These are phyloP conservation scores for Columba guinea DNA, from an alignment of 2,797 vertebrate genomes.

Conservation along the genomic window DNA sequence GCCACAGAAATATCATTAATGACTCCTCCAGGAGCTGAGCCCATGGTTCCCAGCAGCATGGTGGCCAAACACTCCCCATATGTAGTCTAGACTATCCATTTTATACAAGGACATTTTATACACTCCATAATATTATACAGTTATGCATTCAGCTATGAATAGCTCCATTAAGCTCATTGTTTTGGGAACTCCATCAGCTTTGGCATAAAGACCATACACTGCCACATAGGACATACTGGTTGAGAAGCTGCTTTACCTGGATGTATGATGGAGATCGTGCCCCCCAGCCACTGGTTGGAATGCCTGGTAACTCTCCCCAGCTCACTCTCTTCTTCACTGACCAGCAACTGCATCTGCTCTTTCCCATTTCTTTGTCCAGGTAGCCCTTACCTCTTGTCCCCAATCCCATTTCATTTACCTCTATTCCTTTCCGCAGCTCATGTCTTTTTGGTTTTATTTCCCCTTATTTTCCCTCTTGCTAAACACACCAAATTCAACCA, in stretches of 20 bases:
- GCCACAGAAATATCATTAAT: neutral
- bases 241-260: neutral
- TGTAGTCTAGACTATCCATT: neutral
- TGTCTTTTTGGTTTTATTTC: neutral
- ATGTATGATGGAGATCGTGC: fast-evolving
- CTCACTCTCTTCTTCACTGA: neutral
- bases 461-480: neutral
- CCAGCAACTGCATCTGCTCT: neutral
- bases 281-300: neutral
- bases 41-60: neutral
- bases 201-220: neutral
- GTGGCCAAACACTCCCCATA: neutral
- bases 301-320: neutral
- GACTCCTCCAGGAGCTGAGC: neutral
- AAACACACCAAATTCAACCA: neutral
- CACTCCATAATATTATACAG: neutral
- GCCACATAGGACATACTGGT: neutral
- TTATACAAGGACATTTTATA: neutral
- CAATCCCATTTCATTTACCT: neutral
- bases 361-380: neutral
- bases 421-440: neutral
- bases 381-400: neutral
- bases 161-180: neutral
- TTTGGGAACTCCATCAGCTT: neutral
- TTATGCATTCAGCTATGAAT: neutral